Evolutionary conservation across 2,888 invertebrate genomes (phyloP), one percentile per base, ranked within the genome.

Genomic region (Syrista parreyssii): DNA sequence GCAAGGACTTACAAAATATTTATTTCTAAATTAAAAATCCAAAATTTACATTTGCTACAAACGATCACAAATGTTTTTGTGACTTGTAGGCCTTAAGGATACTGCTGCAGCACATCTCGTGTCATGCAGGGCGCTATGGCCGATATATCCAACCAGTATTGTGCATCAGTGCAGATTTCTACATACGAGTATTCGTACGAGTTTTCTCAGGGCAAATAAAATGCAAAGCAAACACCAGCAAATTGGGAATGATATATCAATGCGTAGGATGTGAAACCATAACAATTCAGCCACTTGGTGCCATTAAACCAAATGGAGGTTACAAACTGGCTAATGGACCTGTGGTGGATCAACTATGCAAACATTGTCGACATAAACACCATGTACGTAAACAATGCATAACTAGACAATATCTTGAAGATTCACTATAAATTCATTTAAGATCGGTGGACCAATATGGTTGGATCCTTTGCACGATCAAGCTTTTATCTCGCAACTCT

Each of bases 391-490:
- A 77, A 80, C 68, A 55, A 2, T 23, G 23, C 23, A 33, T 68
- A 40, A 71, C 69, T 81, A 79, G 30, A 79, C 76, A 79, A 68
- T 71, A 32, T 33, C 74, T 75, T 74, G 30, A 35, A 68, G 23
- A 31, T 69, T 77, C 1, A 76, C 32, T 40, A 78, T 76, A 68
- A 73, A 31, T 73, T 84, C 79, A 77, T 86, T 90, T 75, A 91
- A 97, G 95, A 91, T 97, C 83, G 98, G 97, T 12, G 99, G 99
- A 1, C 99, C 99, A 0, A 95, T 99, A 83, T 99, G 99, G 98
- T 94, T 96, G 0, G 97, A 94, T 0, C 95, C 96, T 0, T 94
- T 99, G 69, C 98, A 99, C 91, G 94, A 97, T 84, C 92, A 92
- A 73, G 90, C 92, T 0, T 99, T 99, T 92, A 95, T 99, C 0